Evolutionary conservation across 1,140 invertebrate genomes (phyloP).

Genomic region (Mercenaria mercenaria): DNA sequence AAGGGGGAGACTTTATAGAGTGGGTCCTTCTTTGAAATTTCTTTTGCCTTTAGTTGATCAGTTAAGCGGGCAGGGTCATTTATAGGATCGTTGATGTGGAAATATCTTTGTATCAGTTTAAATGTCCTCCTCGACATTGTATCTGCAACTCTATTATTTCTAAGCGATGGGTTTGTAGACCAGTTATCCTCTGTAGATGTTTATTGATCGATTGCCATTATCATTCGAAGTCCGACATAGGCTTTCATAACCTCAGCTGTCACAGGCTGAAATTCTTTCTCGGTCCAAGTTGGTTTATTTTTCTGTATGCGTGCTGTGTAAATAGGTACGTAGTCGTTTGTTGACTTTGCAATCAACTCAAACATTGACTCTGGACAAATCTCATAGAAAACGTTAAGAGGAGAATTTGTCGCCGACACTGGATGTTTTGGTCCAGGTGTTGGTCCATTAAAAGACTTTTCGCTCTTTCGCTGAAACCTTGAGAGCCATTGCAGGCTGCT

Average conservation of each 20-base stretch:
- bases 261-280: background rate
- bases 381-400: conserved; percentile 4
- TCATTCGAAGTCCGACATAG: background rate
- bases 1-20: background rate
- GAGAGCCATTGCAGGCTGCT: no score
- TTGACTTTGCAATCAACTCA: background rate
- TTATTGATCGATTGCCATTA: background rate
- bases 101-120: conserved; percentile 17
- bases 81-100: conserved; percentile 11
- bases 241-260: background rate
- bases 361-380: conserved; percentile 12
- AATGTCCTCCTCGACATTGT: conserved; percentile 11
- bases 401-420: background rate
- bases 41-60: background rate
- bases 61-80: background rate
- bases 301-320: background rate
- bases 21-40: background rate
- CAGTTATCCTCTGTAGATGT: background rate
- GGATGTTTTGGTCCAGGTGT: background rate
- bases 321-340: background rate
- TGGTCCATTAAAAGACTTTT: background rate
- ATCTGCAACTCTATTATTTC: conserved; percentile 13
- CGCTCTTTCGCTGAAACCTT: no score
- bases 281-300: background rate
- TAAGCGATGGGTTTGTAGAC: conserved; percentile 2